phyloP scores from a whole-genome alignment of 2,888 invertebrate genomes.

The Drosophila sordidula region DNA sequence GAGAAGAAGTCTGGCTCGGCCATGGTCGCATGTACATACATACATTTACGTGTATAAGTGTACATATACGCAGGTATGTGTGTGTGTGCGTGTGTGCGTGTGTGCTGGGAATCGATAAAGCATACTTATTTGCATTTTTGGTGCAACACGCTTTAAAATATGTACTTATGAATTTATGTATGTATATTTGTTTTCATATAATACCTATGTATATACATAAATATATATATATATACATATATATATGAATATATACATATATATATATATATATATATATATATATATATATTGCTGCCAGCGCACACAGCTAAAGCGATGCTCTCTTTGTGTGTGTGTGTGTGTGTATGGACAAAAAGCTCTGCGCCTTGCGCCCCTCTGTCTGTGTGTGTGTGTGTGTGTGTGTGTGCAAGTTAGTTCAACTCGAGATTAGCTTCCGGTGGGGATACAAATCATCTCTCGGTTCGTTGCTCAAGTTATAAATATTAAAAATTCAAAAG shows the following conservation, averaged over 20 bases:
- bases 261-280: slow-evolving; percentile 10
- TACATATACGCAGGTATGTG: slow-evolving; percentile 1
- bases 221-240: slow-evolving; percentile 2
- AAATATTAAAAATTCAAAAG: slow-evolving; percentile 78
- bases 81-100: slow-evolving; percentile 20
- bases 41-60: slow-evolving; percentile 10
- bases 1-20: slow-evolving; percentile 39
- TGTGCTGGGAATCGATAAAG: slow-evolving; percentile 70
- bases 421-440: slow-evolving; percentile 80
- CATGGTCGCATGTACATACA: neutral
- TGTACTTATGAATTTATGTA: slow-evolving; percentile 8
- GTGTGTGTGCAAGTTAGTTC: slow-evolving; percentile 56
- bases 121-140: slow-evolving; percentile 80
- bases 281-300: slow-evolving; percentile 12
- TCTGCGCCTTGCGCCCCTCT: slow-evolving; percentile 24
- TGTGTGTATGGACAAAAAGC: slow-evolving; percentile 46
- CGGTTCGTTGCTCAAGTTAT: slow-evolving; percentile 78
- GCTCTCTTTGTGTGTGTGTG: slow-evolving; percentile 12
- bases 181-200: slow-evolving; percentile 25
- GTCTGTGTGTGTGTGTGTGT: slow-evolving; percentile 9
- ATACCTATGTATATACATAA: neutral
- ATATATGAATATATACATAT: slow-evolving; percentile 8
- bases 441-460: slow-evolving; percentile 79
- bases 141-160: slow-evolving; percentile 76
- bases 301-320: slow-evolving; percentile 9